These are phyloP conservation scores for Helogale parvula DNA, from an alignment of 2,113 vertebrate genomes.

Conservation along the genomic window DNA sequence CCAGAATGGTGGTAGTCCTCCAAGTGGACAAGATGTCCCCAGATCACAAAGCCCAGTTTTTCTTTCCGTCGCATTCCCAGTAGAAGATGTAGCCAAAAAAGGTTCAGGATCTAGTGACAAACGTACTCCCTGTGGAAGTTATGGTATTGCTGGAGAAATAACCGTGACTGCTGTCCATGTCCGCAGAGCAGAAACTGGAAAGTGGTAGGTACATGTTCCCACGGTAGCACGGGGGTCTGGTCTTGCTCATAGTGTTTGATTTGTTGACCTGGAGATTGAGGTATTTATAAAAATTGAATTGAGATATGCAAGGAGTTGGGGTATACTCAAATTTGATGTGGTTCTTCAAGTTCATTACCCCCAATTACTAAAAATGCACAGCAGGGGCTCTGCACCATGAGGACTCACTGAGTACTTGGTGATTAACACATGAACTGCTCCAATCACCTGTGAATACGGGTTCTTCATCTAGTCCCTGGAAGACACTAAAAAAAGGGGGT, in stretches of 20 bases:
- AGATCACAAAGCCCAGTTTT: conserved; percentile 28
- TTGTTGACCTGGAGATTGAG: conserved; percentile 2
- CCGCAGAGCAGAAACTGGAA: conserved; percentile 60
- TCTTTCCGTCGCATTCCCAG: conserved; percentile 78
- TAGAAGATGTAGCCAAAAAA: conserved; percentile 76
- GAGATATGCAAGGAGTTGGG: neutral
- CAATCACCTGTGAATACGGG: neutral
- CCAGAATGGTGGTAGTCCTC: conserved; percentile 41
- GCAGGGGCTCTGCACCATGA: neutral
- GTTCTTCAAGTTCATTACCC: neutral
- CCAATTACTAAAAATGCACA: neutral
- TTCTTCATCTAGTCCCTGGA: neutral
- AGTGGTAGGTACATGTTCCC: conserved; percentile 48
- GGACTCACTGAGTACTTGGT: neutral
- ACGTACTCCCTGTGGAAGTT: conserved; percentile 64
- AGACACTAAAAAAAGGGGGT: neutral
- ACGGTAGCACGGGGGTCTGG: neutral
- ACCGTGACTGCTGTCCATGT: conserved; percentile 58
- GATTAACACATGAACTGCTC: neutral
- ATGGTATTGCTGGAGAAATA: conserved; percentile 62
- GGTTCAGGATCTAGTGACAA: conserved; percentile 72
- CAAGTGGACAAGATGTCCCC: conserved; percentile 66
- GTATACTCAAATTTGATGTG: neutral
- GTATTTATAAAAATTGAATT: neutral
- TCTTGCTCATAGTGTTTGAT: neutral